A percentile compares a stretch with the other conserved stretches of the same genome.
Conservation (phyloP, 2,113 vertebrate genomes). For the Ursus arctos region DNA sequence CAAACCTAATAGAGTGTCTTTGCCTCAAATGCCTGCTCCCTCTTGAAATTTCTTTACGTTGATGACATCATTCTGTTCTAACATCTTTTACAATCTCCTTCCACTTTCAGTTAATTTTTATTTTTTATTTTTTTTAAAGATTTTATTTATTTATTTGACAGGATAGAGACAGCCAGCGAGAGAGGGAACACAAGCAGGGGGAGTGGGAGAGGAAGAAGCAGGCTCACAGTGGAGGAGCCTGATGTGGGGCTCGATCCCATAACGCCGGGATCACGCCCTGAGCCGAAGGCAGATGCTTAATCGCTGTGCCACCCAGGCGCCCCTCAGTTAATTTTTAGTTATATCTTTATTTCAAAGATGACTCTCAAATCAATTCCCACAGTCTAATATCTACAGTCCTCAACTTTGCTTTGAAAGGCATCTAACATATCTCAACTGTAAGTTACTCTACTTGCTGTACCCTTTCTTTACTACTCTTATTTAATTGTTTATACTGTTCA, state of each 20-base stretch:
- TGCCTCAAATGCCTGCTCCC: neutral
- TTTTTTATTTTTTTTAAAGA: no score
- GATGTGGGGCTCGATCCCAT: no score
- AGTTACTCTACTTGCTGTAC: accelerated
- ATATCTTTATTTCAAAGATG: neutral
- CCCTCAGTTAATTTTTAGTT: neutral
- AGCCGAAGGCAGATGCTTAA: no score
- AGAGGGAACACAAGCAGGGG: no score
- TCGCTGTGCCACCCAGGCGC: no score
- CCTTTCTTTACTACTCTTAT: neutral
- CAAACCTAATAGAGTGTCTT: neutral
- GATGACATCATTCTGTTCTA: neutral
- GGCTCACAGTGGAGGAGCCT: no score
- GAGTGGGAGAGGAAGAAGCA: no score
- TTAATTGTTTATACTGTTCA: neutral
- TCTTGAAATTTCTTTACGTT: neutral
- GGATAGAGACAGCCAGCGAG: no score
- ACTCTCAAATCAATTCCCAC: neutral
- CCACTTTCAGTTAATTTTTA: neutral
- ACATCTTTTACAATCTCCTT: neutral
- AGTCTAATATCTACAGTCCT: neutral
- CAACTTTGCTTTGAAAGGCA: neutral
- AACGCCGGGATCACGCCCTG: no score
- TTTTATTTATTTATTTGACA: no score
- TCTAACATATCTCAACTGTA: no score